These are phyloP conservation scores for Colius striatus DNA, from an alignment of 2,113 vertebrate genomes.

Conservation along the genomic window DNA sequence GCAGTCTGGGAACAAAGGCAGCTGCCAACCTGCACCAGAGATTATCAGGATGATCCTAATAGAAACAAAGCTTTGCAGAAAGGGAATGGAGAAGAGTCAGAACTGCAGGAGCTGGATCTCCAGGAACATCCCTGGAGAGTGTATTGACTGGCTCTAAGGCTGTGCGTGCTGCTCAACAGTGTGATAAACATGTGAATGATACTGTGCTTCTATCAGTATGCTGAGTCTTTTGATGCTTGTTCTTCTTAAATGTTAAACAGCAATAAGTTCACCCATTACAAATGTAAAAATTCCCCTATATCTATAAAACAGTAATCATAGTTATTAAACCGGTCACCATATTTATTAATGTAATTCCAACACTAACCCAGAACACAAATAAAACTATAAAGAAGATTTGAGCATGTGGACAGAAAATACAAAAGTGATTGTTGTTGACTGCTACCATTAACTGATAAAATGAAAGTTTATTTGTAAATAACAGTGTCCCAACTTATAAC, in stretches of 20 bases:
- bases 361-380: neutral
- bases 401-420: neutral
- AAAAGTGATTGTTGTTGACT: neutral
- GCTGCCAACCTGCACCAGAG: neutral
- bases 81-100: neutral
- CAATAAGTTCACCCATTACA: neutral
- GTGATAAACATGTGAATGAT: neutral
- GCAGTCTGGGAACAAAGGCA: neutral
- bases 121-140: neutral
- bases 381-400: neutral
- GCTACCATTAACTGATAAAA: neutral
- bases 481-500: neutral
- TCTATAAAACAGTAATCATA: neutral
- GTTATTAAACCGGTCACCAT: neutral
- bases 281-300: neutral
- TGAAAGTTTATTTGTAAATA: constrained; percentile 13
- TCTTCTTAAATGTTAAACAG: neutral
- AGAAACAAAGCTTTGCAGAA: neutral
- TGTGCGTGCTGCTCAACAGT: neutral
- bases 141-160: neutral
- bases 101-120: neutral
- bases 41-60: neutral
- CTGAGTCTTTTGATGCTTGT: neutral
- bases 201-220: neutral
- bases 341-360: neutral